A percentile compares a stretch with the other conserved stretches of the same genome.
Conservation (phyloP, 2,113 vertebrate genomes). For the Hemibagrus wyckioides region DNA sequence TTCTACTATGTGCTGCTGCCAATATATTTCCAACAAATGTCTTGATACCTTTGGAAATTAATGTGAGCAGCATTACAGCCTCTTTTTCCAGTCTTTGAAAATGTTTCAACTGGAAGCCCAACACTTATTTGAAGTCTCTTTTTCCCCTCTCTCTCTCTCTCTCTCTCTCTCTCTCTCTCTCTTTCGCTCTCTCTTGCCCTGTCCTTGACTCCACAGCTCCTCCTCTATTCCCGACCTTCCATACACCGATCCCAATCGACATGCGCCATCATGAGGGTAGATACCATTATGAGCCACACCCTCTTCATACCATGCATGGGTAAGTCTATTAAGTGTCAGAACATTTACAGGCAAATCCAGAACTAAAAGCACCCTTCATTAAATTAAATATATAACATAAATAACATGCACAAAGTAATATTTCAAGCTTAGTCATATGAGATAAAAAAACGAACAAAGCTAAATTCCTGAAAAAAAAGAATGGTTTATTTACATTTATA, state of each 20-base stretch:
- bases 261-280: conserved; percentile 96
- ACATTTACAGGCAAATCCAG: neutral
- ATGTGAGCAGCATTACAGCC: conserved; percentile 71
- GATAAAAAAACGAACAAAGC: neutral
- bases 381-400: neutral
- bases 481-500: neutral
- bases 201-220: conserved; percentile 73
- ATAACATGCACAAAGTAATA: neutral
- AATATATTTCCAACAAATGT: conserved; percentile 69
- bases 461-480: neutral
- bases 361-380: neutral
- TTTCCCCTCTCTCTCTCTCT: conserved; percentile 16
- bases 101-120: conserved; percentile 66
- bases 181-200: neutral
- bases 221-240: conserved; percentile 91
- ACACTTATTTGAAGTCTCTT: conserved; percentile 65
- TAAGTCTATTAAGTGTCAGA: conserved; percentile 70
- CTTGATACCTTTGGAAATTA: conserved; percentile 72
- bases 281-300: conserved; percentile 95
- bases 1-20: conserved; percentile 76
- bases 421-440: neutral
- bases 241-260: conserved; percentile 92
- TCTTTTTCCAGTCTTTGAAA: conserved; percentile 52
- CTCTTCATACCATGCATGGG: conserved; percentile 90
- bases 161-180: neutral